phyloP scores from a whole-genome alignment of 2,888 invertebrate genomes.

The Mactromeris polynyma region DNA sequence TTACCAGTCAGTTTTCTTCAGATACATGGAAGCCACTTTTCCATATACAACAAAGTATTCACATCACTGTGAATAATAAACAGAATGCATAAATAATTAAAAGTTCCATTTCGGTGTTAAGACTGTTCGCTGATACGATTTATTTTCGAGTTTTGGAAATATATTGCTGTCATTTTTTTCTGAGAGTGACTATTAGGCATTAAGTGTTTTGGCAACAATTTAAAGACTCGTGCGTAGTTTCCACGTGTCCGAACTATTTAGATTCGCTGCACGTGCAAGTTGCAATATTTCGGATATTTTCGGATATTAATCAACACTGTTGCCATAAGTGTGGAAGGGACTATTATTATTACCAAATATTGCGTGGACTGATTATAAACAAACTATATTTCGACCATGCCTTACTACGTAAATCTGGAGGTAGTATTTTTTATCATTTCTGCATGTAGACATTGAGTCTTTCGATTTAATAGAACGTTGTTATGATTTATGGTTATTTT shows the following conservation, averaged over 20 bases:
- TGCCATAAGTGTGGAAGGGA: background rate
- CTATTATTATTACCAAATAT: background rate
- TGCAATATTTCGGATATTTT: background rate
- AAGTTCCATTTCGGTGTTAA: background rate
- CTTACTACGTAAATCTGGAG: slow-evolving; percentile 28
- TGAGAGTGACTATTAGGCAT: background rate
- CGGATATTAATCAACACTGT: background rate
- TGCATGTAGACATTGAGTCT: no score
- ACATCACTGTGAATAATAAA: slow-evolving; percentile 10
- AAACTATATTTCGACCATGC: background rate
- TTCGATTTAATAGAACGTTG: no score
- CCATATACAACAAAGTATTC: slow-evolving; percentile 10
- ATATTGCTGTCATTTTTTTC: background rate
- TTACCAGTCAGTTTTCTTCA: background rate
- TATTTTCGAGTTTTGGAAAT: background rate
- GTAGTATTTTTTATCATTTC: background rate
- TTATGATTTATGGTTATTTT: no score
- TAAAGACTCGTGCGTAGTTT: background rate
- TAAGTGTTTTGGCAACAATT: background rate
- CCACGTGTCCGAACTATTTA: background rate
- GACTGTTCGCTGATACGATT: background rate
- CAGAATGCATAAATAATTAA: slow-evolving; percentile 28
- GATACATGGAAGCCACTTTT: slow-evolving; percentile 1
- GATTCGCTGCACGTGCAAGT: background rate
- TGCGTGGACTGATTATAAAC: background rate